A percentile compares a stretch with the other conserved stretches of the same genome.
Conservation (phyloP, 2,797 vertebrate genomes). For the Lycodopsis pacificus region DNA sequence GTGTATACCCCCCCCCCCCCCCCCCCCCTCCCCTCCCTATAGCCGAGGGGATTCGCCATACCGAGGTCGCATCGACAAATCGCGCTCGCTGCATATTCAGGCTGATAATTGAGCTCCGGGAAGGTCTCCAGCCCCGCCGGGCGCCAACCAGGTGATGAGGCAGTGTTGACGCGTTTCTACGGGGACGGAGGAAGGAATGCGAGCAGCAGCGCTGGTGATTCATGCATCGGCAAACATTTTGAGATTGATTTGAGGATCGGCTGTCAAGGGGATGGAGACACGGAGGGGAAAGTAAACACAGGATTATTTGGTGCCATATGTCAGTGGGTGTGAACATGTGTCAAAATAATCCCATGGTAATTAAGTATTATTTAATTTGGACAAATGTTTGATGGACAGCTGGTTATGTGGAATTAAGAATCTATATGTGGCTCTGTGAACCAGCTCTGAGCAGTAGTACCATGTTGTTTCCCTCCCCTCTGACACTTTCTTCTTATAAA, state of each 20-base stretch:
- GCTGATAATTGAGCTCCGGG: conserved; percentile 59
- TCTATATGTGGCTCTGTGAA: neutral
- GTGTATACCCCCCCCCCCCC: too few species aligned
- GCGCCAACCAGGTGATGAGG: conserved; percentile 39
- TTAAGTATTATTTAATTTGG: conserved; percentile 18
- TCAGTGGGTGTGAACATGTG: conserved; percentile 24
- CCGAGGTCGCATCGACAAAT: conserved; percentile 41
- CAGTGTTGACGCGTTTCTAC: conserved; percentile 42
- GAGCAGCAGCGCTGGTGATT: conserved; percentile 50
- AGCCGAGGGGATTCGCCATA: conserved; percentile 44
- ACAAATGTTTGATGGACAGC: conserved; percentile 32
- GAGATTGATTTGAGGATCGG: conserved; percentile 62
- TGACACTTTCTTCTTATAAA: conserved; percentile 54
- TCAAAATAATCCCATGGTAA: conserved; percentile 44
- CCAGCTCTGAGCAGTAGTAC: conserved; percentile 12
- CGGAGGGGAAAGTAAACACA: conserved; percentile 50
- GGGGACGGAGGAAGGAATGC: conserved; percentile 16
- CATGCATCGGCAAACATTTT: conserved; percentile 64
- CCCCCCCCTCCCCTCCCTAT: too few species aligned
- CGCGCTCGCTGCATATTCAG: conserved; percentile 69
- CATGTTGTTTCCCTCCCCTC: conserved; percentile 44
- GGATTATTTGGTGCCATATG: conserved; percentile 59
- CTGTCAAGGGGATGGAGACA: conserved; percentile 44
- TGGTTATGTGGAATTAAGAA: conserved; percentile 27
- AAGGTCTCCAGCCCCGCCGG: conserved; percentile 52